Conservation (phyloP, 2,113 vertebrate species). For the Archilochus colubris region DNA sequence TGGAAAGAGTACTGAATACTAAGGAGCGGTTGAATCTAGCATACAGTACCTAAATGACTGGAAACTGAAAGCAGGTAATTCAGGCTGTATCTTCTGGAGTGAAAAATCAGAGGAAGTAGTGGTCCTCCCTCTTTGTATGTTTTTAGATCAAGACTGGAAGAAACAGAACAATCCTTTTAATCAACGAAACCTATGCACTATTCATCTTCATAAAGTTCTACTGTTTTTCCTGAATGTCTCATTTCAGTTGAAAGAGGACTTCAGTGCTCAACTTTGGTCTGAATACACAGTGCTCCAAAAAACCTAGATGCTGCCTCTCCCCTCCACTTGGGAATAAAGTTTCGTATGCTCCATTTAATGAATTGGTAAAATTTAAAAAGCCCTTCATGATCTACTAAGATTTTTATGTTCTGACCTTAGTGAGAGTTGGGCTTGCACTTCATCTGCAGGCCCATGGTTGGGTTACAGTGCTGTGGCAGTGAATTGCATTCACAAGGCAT, state of each 20-base stretch:
- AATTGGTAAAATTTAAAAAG: background rate
- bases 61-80: slow-evolving; percentile 6
- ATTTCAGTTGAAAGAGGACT: background rate
- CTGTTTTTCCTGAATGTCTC: background rate
- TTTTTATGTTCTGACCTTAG: background rate
- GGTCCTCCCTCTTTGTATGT: background rate
- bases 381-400: background rate
- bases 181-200: background rate
- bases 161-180: background rate
- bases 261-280: background rate
- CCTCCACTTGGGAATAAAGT: background rate
- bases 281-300: background rate
- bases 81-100: background rate
- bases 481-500: background rate
- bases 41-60: background rate
- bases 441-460: background rate
- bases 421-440: background rate
- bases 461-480: background rate
- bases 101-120: background rate
- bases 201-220: background rate
- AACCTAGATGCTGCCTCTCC: background rate
- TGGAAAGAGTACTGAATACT: background rate
- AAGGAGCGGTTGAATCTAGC: background rate
- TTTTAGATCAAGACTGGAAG: slow-evolving; percentile 5
- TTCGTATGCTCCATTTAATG: background rate